Percentiles rank a stretch among this genome's conserved stretches.
These are phyloP conservation scores for Athene cunicularia DNA, from an alignment of 2,113 vertebrate genomes.

Conservation along the genomic window DNA sequence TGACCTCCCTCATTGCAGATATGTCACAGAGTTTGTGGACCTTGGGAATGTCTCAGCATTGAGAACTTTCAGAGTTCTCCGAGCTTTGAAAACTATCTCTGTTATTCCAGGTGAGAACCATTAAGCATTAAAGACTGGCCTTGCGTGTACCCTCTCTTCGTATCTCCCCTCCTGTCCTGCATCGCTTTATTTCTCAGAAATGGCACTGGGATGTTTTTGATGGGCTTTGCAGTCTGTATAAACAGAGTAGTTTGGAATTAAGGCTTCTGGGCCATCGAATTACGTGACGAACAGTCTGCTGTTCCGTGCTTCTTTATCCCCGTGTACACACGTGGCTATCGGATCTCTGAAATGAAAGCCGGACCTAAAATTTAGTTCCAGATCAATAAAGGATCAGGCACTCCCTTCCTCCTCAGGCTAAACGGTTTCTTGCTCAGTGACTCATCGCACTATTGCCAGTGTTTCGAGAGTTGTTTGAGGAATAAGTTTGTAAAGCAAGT, in stretches of 20 bases:
- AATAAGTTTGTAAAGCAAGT: background rate
- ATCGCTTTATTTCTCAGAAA: conserved; percentile 74
- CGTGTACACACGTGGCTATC: accelerated
- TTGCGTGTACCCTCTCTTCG: background rate
- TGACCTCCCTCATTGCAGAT: conserved; percentile 99
- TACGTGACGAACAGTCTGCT: too few relatives aligned
- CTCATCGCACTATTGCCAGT: accelerated
- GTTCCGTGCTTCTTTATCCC: accelerated
- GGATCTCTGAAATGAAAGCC: background rate
- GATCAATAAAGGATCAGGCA: background rate
- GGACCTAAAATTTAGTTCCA: background rate
- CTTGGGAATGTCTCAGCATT: conserved; percentile 99
- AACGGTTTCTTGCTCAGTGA: background rate
- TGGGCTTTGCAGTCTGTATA: conserved; percentile 90
- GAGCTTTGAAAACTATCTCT: conserved; percentile 99
- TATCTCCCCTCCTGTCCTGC: background rate
- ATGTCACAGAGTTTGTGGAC: conserved; percentile 99
- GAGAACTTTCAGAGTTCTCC: conserved; percentile 99
- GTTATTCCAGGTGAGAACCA: conserved; percentile 99
- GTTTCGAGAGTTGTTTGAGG: background rate
- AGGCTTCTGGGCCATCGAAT: background rate
- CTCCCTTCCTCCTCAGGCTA: background rate
- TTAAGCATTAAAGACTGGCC: conserved; percentile 75
- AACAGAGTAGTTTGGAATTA: background rate
- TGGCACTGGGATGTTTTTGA: conserved; percentile 82